These are phyloP conservation scores for Xanthorhoe spadicearia DNA, from an alignment of 2,888 invertebrate species.

Conservation along the genomic window DNA sequence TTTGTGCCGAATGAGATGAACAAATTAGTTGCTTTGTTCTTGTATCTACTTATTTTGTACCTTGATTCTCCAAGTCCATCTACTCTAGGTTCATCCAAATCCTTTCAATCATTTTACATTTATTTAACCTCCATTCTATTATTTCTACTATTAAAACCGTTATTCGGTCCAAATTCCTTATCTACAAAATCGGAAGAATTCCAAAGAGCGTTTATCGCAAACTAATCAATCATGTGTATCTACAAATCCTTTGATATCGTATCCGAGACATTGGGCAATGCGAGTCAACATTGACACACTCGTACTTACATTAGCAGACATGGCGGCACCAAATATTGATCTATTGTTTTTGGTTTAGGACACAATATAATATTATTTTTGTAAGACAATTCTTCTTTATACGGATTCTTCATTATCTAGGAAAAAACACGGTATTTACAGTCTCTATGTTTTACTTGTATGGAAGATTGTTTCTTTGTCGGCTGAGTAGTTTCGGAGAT, in stretches of 20 bases:
- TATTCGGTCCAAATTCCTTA: neutral
- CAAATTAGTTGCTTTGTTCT: slow-evolving; percentile 41
- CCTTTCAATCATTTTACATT: too few relatives aligned
- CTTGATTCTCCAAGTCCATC: too few relatives aligned
- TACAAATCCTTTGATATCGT: slow-evolving; percentile 43
- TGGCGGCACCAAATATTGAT: slow-evolving; percentile 40
- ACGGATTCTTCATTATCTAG: too few relatives aligned
- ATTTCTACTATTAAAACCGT: neutral
- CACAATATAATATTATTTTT: slow-evolving; percentile 4
- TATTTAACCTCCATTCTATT: neutral
- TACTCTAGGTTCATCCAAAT: too few relatives aligned
- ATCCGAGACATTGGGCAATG: slow-evolving; percentile 45
- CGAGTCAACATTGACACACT: slow-evolving; percentile 45
- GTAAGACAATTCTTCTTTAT: too few relatives aligned
- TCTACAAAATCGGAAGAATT: slow-evolving; percentile 9
- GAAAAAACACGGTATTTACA: too few relatives aligned
- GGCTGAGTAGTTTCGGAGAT: too few relatives aligned
- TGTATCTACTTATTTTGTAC: slow-evolving; percentile 1
- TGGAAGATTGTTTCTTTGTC: too few relatives aligned
- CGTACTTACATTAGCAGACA: slow-evolving; percentile 44
- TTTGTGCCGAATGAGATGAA: slow-evolving; percentile 65
- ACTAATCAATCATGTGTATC: slow-evolving; percentile 45
- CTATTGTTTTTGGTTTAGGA: slow-evolving; percentile 14
- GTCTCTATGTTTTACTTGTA: too few relatives aligned
- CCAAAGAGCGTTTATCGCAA: slow-evolving; percentile 33